Conservation (phyloP, 2,888 invertebrate genomes). For the Leuctra nigra region DNA sequence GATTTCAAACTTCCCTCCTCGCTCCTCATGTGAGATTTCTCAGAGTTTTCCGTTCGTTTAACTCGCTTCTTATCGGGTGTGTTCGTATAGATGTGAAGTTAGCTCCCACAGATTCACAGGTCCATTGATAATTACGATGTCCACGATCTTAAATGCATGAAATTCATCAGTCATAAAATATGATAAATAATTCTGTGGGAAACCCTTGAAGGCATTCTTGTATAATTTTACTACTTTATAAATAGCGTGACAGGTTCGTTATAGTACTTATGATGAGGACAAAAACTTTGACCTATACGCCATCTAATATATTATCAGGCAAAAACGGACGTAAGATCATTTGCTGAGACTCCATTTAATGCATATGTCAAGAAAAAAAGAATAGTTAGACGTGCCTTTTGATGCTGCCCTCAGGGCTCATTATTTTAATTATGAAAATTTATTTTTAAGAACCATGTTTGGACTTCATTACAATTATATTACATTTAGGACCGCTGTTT, state of each 20-base stretch:
- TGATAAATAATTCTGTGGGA: slow-evolving; percentile 14
- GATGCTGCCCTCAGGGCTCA: too few relatives aligned
- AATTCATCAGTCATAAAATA: slow-evolving; percentile 16
- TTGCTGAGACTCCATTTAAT: too few relatives aligned
- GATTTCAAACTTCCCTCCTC: too few relatives aligned
- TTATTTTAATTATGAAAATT: neutral
- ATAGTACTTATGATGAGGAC: slow-evolving; percentile 7
- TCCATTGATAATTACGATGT: slow-evolving; percentile 11
- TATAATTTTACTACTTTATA: slow-evolving; percentile 6
- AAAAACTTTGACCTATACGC: neutral
- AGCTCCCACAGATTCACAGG: too few relatives aligned
- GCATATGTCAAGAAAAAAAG: too few relatives aligned
- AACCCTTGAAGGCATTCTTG: slow-evolving; percentile 8
- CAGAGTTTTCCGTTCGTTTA: too few relatives aligned
- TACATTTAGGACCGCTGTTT: too few relatives aligned
- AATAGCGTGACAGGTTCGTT: slow-evolving; percentile 17
- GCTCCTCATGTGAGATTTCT: too few relatives aligned
- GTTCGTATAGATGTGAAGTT: too few relatives aligned
- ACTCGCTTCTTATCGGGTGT: too few relatives aligned
- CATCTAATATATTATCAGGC: slow-evolving; percentile 2
- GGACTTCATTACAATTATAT: neutral
- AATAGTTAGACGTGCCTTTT: too few relatives aligned
- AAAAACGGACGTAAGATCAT: neutral
- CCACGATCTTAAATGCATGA: slow-evolving; percentile 11
- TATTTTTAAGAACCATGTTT: neutral